Percentiles rank a stretch among this genome's conserved stretches.
These are phyloP conservation scores for Polydesmus complanatus DNA, from an alignment of 2,888 invertebrate species.

Conservation along the genomic window DNA sequence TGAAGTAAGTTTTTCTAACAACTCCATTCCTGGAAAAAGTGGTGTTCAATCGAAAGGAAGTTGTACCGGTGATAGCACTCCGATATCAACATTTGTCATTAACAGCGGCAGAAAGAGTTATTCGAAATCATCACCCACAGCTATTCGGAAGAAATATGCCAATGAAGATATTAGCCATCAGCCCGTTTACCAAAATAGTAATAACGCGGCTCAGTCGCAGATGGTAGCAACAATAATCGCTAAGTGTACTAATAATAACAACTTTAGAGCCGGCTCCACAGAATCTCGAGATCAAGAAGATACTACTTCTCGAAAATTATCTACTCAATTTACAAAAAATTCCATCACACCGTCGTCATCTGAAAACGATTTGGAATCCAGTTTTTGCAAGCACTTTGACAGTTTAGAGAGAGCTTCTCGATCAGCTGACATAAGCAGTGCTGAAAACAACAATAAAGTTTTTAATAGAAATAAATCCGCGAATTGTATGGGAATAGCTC, in stretches of 20 bases:
- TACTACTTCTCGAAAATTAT: neutral
- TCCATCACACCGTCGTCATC: neutral
- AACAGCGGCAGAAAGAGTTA: neutral
- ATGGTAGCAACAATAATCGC: neutral
- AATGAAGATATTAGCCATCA: neutral
- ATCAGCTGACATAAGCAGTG: neutral
- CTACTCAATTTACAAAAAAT: neutral
- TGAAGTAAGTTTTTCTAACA: neutral
- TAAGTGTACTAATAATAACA: neutral
- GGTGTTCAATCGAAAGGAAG: neutral
- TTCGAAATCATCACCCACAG: neutral
- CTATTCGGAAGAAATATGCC: neutral
- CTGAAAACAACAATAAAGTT: conserved; percentile 1
- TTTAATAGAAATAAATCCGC: neutral
- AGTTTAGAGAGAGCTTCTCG: neutral
- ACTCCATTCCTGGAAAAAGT: neutral
- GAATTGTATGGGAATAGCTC: conserved; percentile 1
- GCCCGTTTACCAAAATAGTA: neutral
- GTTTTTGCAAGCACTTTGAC: neutral
- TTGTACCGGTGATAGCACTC: neutral
- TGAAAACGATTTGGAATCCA: neutral
- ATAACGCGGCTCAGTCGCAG: neutral
- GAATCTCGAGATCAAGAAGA: neutral
- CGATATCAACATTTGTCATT: neutral
- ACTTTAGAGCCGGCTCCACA: neutral